Evolutionary conservation across 2,113 vertebrate genomes (phyloP).

Genomic region (Syngnathus scovelli): DNA sequence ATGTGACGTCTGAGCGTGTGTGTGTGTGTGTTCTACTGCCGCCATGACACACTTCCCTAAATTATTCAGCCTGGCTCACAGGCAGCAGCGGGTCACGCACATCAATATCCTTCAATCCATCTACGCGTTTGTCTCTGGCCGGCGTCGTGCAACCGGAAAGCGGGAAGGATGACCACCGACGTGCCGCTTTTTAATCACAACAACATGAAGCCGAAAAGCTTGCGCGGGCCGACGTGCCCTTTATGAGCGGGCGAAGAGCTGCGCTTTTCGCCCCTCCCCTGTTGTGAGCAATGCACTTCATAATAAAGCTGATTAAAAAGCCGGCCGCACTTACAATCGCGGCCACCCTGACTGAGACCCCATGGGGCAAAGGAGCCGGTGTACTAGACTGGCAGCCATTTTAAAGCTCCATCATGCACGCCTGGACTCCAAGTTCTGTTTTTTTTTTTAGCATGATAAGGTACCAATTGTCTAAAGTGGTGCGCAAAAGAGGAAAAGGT

Average conservation of each 20-base stretch:
- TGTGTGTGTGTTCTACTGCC: slow-evolving; percentile 62
- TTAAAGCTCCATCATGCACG: slow-evolving; percentile 55
- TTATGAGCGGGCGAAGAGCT: slow-evolving; percentile 47
- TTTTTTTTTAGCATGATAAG: slow-evolving; percentile 16
- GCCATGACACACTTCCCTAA: slow-evolving; percentile 73
- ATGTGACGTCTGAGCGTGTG: slow-evolving; percentile 41
- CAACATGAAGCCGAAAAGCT: slow-evolving; percentile 21
- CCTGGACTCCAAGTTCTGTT: slow-evolving; percentile 14
- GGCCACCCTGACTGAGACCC: slow-evolving; percentile 42
- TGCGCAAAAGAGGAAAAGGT: too few relatives aligned
- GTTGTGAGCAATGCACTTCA: slow-evolving; percentile 55
- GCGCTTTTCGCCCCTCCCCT: slow-evolving; percentile 43
- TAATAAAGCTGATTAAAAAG: slow-evolving; percentile 68
- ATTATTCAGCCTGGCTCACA: slow-evolving; percentile 76
- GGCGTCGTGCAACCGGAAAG: slow-evolving; percentile 55
- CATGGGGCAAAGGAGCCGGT: slow-evolving; percentile 30
- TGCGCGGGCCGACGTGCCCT: slow-evolving; percentile 12
- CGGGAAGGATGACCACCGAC: not conserved
- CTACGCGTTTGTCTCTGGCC: slow-evolving; percentile 74
- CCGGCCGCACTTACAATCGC: slow-evolving; percentile 56
- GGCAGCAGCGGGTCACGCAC: slow-evolving; percentile 71
- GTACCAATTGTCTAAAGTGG: slow-evolving; percentile 30
- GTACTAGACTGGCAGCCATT: slow-evolving; percentile 61
- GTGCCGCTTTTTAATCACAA: slow-evolving; percentile 45
- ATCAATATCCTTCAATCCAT: slow-evolving; percentile 77